Evolutionary conservation across 2,888 invertebrate species (phyloP), one percentile per base, ranked within the genome.

Genomic region (Nebria brevicollis): DNA sequence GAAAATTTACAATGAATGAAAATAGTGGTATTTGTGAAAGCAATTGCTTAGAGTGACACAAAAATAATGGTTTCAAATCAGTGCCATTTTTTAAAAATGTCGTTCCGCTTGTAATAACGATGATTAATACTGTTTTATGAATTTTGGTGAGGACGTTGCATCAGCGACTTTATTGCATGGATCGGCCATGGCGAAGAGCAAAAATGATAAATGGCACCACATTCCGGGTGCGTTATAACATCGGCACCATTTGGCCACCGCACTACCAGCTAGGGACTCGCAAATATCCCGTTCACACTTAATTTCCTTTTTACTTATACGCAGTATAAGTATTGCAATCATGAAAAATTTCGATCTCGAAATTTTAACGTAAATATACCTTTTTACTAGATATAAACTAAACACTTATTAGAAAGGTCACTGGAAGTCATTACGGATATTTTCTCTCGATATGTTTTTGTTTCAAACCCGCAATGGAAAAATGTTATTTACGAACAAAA

Each of bases 131-230:
- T 54, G 8, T 54, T 54, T 54, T 54, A 54, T 54, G 54, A 54
- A 54, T 54, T 54, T 54, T 54, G 54, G 54, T 54, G 54, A 54
- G 54, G 13, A 13, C 54, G 54, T 54, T 54, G 54, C 54, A 54
- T 54, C 72, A 72, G 11, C 34, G 72, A 25, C 72, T 72, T 72
- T 72, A 54, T 68, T 77, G 70, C 77, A 65, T 75, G 65, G 65
- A 25, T 68, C 26, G 43, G 25, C 72, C 5, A 72, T 68, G 43
- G 20, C 42, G 13, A 13, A 54, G 54, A 54, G 13, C 20, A 72
- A 66, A 25, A 25, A 72, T 66, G 76, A 76, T 77, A 77, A 54
- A 77, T 77, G 72, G 54, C 77, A 72, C 72, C 72, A 77, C 77
- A 54, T 54, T 70, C 72, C 54, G 72, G 13, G 43, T 10, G 64